phyloP scores from a whole-genome alignment of 2,113 vertebrate species.

The Poeciliopsis retropinna region DNA sequence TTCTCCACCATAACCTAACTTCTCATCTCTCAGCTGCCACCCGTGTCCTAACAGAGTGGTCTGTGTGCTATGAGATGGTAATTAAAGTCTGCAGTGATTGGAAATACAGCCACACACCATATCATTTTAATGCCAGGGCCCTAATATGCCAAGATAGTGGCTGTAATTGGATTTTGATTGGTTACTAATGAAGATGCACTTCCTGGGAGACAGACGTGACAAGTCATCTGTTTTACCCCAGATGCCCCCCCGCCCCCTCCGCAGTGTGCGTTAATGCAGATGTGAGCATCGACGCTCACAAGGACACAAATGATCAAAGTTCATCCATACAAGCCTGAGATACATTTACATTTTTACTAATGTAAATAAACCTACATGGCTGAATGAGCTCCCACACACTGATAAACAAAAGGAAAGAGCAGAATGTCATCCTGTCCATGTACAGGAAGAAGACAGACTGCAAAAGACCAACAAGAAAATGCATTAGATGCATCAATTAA shows the following conservation, averaged over 20 bases:
- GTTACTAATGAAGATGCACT: slow-evolving; percentile 83
- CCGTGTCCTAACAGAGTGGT: slow-evolving; percentile 44
- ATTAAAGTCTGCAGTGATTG: slow-evolving; percentile 80
- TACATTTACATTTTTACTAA: not conserved
- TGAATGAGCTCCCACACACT: not conserved
- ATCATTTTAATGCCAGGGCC: slow-evolving; percentile 79
- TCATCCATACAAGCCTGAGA: not conserved
- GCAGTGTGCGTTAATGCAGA: not conserved
- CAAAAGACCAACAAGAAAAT: too few species aligned
- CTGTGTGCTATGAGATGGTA: slow-evolving; percentile 60
- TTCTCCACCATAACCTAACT: slow-evolving; percentile 1
- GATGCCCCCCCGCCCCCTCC: too few species aligned
- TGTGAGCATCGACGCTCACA: not conserved
- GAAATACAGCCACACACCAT: slow-evolving; percentile 76
- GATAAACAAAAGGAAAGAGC: not conserved
- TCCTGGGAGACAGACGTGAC: slow-evolving; percentile 73
- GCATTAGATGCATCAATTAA: too few species aligned
- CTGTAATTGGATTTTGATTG: slow-evolving; percentile 84
- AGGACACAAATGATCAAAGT: slow-evolving; percentile 14
- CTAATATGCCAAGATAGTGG: slow-evolving; percentile 79
- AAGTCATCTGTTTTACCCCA: slow-evolving; percentile 74
- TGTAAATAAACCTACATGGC: not conserved
- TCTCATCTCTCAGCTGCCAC: slow-evolving; percentile 1
- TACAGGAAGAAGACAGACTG: too few species aligned
- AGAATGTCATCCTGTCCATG: too few species aligned